Evolutionary conservation across 2,113 vertebrate genomes (phyloP).

Genomic region (Protomyctophum bolini): DNA sequence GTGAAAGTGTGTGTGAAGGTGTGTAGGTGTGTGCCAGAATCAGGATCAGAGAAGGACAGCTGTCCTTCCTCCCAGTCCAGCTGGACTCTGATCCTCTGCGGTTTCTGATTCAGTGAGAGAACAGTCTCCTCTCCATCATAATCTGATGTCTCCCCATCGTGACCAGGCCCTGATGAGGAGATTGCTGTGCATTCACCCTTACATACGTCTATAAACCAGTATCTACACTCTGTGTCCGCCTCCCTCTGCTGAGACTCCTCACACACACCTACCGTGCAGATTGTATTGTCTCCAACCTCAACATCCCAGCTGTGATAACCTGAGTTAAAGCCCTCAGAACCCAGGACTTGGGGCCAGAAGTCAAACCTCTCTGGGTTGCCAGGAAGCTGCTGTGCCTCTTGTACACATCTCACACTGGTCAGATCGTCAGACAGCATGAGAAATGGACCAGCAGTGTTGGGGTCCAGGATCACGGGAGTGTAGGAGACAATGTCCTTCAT

Average conservation of each 20-base stretch:
- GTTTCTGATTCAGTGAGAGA: too few species aligned
- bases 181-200: neutral
- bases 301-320: neutral
- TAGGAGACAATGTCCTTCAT: neutral
- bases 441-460: slow-evolving; percentile 7
- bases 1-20: too few species aligned
- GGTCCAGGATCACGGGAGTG: slow-evolving; percentile 21
- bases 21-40: too few species aligned
- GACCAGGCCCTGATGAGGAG: too few species aligned
- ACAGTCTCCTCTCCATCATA: too few species aligned
- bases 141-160: too few species aligned
- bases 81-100: too few species aligned
- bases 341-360: neutral
- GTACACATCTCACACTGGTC: neutral
- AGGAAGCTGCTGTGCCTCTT: slow-evolving; percentile 10
- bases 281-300: neutral
- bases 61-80: too few species aligned
- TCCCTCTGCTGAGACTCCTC: slow-evolving; percentile 4
- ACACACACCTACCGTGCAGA: slow-evolving; percentile 10
- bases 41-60: too few species aligned
- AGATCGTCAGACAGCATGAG: slow-evolving; percentile 20
- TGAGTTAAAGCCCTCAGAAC: slow-evolving; percentile 7
- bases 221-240: neutral
- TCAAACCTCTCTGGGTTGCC: slow-evolving; percentile 18
- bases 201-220: neutral